Conservation (phyloP, 2,113 vertebrate genomes). For the Baryphthengus martii region DNA sequence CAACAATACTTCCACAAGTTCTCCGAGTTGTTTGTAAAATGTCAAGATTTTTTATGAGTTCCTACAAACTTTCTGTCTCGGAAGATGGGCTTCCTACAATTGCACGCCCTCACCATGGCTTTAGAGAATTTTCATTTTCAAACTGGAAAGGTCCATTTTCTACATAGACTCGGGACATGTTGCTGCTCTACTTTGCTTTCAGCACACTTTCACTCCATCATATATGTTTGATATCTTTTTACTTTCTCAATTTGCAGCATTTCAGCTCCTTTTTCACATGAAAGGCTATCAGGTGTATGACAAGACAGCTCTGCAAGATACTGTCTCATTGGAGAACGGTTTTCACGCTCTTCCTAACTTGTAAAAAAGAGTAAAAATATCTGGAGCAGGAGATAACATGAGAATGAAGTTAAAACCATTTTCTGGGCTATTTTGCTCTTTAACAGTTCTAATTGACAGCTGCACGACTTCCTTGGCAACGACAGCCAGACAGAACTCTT, state of each 20-base stretch:
- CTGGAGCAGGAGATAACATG: background rate
- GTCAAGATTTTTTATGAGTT: background rate
- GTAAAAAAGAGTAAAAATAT: background rate
- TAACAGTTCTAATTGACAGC: background rate
- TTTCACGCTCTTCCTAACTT: background rate
- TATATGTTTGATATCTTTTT: background rate
- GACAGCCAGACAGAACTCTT: background rate
- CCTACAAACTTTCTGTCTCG: background rate
- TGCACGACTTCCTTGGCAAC: background rate
- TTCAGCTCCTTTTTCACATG: background rate
- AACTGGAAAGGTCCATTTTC: background rate
- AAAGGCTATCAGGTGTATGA: background rate
- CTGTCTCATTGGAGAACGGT: background rate
- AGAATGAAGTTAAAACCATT: background rate
- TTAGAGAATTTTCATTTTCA: background rate
- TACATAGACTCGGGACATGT: background rate
- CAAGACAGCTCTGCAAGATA: background rate
- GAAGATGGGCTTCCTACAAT: background rate
- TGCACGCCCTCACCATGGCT: background rate
- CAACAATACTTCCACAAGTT: background rate
- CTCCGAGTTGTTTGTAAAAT: background rate
- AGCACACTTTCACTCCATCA: background rate
- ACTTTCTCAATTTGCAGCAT: background rate
- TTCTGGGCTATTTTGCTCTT: background rate
- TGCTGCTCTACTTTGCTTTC: background rate